A percentile compares a stretch with the other conserved stretches of the same genome.
Conservation (phyloP, 2,113 vertebrate genomes). For the Amphiprion percula region DNA sequence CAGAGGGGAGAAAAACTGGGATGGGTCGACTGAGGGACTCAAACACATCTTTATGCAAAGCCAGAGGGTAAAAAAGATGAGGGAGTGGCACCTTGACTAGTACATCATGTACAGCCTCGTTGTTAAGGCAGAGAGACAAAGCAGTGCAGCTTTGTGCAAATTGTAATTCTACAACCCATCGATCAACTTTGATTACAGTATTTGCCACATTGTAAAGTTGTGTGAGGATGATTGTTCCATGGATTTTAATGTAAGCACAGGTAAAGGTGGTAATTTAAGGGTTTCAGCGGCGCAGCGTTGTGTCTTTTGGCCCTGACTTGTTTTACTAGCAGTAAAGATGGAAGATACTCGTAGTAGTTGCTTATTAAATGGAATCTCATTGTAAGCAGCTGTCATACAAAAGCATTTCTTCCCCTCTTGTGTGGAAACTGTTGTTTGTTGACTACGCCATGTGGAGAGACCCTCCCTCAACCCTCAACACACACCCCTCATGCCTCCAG, state of each 20-base stretch:
- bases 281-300: constrained; percentile 19
- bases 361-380: neutral
- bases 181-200: neutral
- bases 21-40: constrained; percentile 11
- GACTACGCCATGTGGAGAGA: neutral
- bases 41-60: constrained; percentile 48
- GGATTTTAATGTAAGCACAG: neutral
- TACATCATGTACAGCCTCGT: neutral
- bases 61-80: constrained; percentile 24
- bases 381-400: constrained; percentile 16
- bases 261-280: constrained; percentile 20
- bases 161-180: neutral
- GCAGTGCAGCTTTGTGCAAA: constrained; percentile 15
- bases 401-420: neutral
- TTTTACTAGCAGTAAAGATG: constrained; percentile 38
- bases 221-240: neutral
- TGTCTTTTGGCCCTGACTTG: constrained; percentile 25
- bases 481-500: neutral
- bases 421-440: constrained; percentile 4
- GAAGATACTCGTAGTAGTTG: neutral
- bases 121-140: constrained; percentile 8
- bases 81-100: constrained; percentile 29
- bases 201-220: neutral
- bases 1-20: constrained; percentile 23
- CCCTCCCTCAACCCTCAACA: no score